Evolutionary conservation across 1,140 invertebrate genomes (phyloP).

Genomic region (Aporrectodea caliginosa): DNA sequence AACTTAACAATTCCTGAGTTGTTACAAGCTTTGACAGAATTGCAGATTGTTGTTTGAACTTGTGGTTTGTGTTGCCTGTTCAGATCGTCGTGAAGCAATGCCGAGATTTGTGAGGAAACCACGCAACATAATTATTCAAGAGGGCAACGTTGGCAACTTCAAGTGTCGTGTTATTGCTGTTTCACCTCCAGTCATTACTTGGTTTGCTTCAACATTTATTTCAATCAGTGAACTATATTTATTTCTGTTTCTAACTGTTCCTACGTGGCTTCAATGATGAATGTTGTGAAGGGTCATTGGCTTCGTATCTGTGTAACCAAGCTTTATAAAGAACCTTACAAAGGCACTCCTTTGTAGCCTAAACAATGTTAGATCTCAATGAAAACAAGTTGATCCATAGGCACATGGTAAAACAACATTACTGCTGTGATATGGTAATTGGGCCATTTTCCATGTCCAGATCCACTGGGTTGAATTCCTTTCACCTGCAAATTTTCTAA

Average conservation of each 20-base stretch:
- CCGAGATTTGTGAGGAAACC: conserved; percentile 97
- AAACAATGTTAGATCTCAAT: too few relatives aligned
- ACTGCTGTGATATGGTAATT: too few relatives aligned
- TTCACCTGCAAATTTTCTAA: not conserved
- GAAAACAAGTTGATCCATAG: too few relatives aligned
- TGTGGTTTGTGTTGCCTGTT: conserved; percentile 11
- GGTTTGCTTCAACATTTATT: conserved; percentile 58
- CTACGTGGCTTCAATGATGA: not conserved
- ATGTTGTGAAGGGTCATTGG: not conserved
- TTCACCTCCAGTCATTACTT: conserved; percentile 87
- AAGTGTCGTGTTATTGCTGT: conserved; percentile 92
- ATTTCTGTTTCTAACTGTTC: not conserved
- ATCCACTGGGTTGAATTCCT: not conserved
- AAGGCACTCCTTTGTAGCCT: too few relatives aligned
- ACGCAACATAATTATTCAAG: conserved; percentile 87
- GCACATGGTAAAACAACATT: too few relatives aligned
- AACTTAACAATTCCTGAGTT: not conserved
- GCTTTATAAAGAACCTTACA: too few relatives aligned
- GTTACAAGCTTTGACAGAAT: not conserved
- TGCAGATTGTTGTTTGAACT: not conserved
- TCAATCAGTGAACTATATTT: not conserved
- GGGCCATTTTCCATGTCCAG: too few relatives aligned
- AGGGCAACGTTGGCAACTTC: conserved; percentile 95
- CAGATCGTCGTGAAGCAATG: conserved; percentile 91
- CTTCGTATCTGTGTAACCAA: not conserved